These are phyloP conservation scores for Sebastiscus tertius DNA, from an alignment of 2,797 vertebrate genomes.

Conservation along the genomic window DNA sequence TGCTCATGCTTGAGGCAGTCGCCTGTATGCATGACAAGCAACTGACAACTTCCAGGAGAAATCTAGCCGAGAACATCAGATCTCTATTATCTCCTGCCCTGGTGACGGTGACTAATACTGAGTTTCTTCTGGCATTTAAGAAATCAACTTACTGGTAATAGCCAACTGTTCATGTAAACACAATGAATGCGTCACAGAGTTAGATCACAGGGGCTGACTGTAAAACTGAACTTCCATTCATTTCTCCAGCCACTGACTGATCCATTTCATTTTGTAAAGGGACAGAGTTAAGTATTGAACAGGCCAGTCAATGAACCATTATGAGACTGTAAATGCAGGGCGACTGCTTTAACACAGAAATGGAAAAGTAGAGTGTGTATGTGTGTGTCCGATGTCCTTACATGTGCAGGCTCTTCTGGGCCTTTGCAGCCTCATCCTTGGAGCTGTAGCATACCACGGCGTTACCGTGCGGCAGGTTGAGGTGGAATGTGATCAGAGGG, in stretches of 20 bases:
- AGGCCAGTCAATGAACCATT: not conserved
- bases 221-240: not conserved
- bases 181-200: too few species aligned
- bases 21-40: too few species aligned
- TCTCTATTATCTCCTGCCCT: not conserved
- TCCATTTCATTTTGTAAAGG: not conserved
- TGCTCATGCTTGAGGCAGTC: not conserved
- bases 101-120: not conserved
- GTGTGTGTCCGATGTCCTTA: conserved; percentile 64
- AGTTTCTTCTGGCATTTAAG: not conserved
- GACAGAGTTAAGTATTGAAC: not conserved
- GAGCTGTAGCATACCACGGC: conserved; percentile 98
- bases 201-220: not conserved
- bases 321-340: not conserved
- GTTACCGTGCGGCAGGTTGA: conserved; percentile 98
- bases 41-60: not conserved
- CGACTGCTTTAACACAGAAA: not conserved
- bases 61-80: not conserved
- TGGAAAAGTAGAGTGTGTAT: not conserved
- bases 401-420: conserved; percentile 99
- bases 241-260: not conserved
- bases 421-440: conserved; percentile 98
- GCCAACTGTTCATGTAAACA: not conserved
- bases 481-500: conserved; percentile 98
- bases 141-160: not conserved